phyloP scores from a whole-genome alignment of 2,113 vertebrate species.

The Hucho hucho region DNA sequence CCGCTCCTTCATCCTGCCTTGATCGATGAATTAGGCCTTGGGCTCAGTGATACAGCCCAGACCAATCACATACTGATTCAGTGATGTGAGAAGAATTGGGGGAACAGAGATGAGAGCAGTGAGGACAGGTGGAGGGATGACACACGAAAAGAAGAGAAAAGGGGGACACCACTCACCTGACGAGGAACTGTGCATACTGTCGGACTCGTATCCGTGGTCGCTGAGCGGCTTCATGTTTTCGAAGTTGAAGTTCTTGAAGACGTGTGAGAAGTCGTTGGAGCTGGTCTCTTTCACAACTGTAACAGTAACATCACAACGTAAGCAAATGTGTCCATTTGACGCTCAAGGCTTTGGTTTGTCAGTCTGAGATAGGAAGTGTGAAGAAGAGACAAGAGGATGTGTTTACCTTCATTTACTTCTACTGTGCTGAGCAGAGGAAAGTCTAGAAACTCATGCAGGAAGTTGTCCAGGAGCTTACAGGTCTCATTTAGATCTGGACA shows the following conservation, averaged over 20 bases:
- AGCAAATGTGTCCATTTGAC: background rate
- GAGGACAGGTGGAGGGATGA: background rate
- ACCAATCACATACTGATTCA: background rate
- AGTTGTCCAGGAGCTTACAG: slow-evolving; percentile 67
- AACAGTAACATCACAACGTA: background rate
- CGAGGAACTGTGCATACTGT: slow-evolving; percentile 78
- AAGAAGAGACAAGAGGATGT: too few species aligned
- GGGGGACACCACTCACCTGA: slow-evolving; percentile 72
- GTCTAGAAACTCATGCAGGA: slow-evolving; percentile 60
- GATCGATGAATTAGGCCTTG: background rate
- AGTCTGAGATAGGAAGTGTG: background rate
- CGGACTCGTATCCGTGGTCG: slow-evolving; percentile 71
- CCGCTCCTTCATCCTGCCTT: background rate
- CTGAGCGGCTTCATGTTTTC: slow-evolving; percentile 38
- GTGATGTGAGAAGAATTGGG: too few species aligned
- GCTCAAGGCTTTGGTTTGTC: background rate
- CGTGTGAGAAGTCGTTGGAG: slow-evolving; percentile 64
- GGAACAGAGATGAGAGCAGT: too few species aligned
- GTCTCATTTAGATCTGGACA: slow-evolving; percentile 65
- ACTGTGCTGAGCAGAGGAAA: slow-evolving; percentile 63
- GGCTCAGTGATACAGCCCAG: background rate
- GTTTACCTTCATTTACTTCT: slow-evolving; percentile 52
- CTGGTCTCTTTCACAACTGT: slow-evolving; percentile 65
- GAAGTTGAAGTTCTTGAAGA: slow-evolving; percentile 32
- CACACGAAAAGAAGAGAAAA: background rate